A percentile compares a stretch with the other conserved stretches of the same genome.
Evolutionary conservation across 2,113 vertebrate genomes (phyloP).

Genomic region (Entomyzon cyanotis): DNA sequence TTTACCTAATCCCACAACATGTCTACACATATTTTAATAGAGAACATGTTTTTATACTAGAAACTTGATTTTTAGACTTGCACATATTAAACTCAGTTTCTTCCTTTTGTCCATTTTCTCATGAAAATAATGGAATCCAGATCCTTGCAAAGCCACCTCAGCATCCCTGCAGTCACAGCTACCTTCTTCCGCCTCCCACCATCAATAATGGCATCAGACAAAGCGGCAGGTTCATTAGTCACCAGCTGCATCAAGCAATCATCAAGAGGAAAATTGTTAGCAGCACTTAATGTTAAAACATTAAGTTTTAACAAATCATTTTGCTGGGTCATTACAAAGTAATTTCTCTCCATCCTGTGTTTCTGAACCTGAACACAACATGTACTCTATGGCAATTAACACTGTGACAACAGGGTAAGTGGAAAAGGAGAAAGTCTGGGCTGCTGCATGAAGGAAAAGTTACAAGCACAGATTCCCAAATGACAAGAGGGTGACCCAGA

Average conservation of each 20-base stretch:
- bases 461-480: background rate
- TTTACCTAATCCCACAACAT: background rate
- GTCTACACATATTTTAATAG: background rate
- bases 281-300: background rate
- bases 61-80: background rate
- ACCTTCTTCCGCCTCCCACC: background rate
- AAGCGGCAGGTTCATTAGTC: background rate
- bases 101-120: background rate
- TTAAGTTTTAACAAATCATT: background rate
- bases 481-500: accelerated
- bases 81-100: background rate
- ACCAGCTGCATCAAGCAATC: background rate
- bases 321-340: background rate
- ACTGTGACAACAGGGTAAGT: accelerated
- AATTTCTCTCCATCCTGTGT: background rate
- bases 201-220: background rate
- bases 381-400: background rate
- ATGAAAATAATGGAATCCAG: background rate
- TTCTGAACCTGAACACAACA: accelerated
- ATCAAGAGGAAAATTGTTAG: background rate
- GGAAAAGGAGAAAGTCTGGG: background rate
- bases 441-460: background rate
- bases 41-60: slow-evolving; percentile 7
- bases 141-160: background rate
- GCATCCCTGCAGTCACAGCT: background rate